Base-by-base conservation (phyloP, 2,797 vertebrate genomes). In the Botia kubotai region DNA sequence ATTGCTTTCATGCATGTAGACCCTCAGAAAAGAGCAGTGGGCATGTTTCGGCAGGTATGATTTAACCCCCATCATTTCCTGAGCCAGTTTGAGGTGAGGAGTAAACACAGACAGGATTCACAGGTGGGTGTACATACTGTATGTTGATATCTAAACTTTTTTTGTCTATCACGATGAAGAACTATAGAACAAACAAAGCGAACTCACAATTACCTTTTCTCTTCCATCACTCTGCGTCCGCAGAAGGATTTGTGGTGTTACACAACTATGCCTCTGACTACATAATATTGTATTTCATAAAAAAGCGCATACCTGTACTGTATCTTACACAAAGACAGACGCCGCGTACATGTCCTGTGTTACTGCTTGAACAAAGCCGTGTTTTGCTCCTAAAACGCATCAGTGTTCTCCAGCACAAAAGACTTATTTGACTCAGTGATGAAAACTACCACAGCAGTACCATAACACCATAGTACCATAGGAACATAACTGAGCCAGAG, bases 41-140 rank as follows among this genome's bases (percentile, higher is more conserved):
- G 43, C 92, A 89, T 66, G 93, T 85, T 87, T 82, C 88, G 86
- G 85, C 91, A 90, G 68, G 91, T 75, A 69, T 58, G 58, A 73
- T 33, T 33, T 33, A 33, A 33, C 33, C 53, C 57, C 58, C 29
- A 67, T 60, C 19, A 16, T 68, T 63, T 19, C 66, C 72, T 81
- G 71, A 68, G n/a, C 50, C 63, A 81, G 70, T 71, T 16, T 52
- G 62, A 75, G 60, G 69, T 6, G 52, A 75, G 16, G 23, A 66
- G 29, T 53, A 60, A 75, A 66, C 4, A 21, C 68, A 53, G 66
- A 82, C 80, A 60, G 68, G 81, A 85, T 75, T 66, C 57, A 39
- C 11, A 53, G 83, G 68, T 81, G 80, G 82, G 68, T 43, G 26
- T 58, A 88, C 75, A 85, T 87, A 33, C 33, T 33, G 33, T 33